Percentiles rank a stretch among this genome's conserved stretches.
Evolutionary conservation across 2,113 vertebrate species (phyloP).

Genomic region (Herpetotheres cachinnans): DNA sequence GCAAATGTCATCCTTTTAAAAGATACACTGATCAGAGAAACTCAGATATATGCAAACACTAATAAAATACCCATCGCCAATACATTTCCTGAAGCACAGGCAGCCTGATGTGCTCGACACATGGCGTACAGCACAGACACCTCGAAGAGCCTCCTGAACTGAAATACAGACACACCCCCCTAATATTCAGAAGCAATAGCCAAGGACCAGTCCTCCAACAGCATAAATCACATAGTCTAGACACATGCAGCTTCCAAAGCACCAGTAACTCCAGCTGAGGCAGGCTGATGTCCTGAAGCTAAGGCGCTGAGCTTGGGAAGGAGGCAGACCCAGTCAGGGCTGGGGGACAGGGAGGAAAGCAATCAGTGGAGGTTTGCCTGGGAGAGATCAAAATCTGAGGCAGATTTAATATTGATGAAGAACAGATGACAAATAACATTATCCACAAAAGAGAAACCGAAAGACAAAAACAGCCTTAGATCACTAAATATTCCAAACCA

Average conservation of each 20-base stretch:
- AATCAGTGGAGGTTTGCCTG: accelerated
- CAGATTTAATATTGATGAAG: accelerated
- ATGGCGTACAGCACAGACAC: accelerated
- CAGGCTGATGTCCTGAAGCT: background rate
- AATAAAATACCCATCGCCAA: background rate
- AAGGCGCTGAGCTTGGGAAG: no score
- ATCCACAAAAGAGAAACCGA: background rate
- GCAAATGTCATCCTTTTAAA: background rate
- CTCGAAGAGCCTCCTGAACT: no score
- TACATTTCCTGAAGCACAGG: accelerated
- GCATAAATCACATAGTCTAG: accelerated
- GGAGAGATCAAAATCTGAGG: background rate
- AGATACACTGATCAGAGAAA: background rate
- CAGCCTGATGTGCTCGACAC: no score
- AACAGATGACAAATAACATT: accelerated
- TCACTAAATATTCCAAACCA: no score
- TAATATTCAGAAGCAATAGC: background rate
- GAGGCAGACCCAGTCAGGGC: accelerated
- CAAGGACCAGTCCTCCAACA: no score
- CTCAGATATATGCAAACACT: no score
- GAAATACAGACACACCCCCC: background rate
- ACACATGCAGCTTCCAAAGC: accelerated
- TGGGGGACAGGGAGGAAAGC: background rate
- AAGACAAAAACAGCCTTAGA: accelerated
- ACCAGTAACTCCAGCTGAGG: background rate